phyloP scores from a whole-genome alignment of 1,140 invertebrate species.

The Nomia melanderi region DNA sequence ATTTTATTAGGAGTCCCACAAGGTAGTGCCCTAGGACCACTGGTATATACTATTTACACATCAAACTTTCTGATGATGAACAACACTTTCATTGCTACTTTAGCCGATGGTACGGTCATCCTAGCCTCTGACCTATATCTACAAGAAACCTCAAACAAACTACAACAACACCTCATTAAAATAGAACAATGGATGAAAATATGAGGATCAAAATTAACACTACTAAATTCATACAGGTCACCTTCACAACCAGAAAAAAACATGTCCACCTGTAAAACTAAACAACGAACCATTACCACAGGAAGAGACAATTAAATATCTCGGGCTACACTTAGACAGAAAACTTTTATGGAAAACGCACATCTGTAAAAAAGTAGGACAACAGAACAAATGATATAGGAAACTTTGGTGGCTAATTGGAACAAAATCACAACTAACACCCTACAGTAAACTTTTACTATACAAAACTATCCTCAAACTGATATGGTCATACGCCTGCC shows the following conservation, averaged over 20 bases:
- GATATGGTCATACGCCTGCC: too few species aligned
- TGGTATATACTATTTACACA: constrained; percentile 61
- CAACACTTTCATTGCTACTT: constrained; percentile 55
- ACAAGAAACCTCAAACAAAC: constrained; percentile 39
- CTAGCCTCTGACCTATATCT: constrained; percentile 41
- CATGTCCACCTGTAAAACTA: background rate
- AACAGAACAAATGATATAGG: background rate
- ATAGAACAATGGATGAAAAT: background rate
- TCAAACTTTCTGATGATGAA: constrained; percentile 52
- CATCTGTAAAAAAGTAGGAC: background rate
- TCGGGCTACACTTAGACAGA: background rate
- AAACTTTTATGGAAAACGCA: too few species aligned
- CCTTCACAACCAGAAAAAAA: background rate
- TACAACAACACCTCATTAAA: constrained; percentile 55
- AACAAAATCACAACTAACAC: too few species aligned
- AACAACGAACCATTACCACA: background rate
- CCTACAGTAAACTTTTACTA: too few species aligned
- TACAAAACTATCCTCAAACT: too few species aligned
- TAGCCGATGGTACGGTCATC: constrained; percentile 64
- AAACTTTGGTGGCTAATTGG: background rate
- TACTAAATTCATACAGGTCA: background rate
- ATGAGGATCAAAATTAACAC: background rate
- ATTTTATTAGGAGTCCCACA: constrained; percentile 52
- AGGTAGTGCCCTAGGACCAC: constrained; percentile 57
- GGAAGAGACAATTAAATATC: background rate